A percentile compares a stretch with the other conserved stretches of the same genome.
Evolutionary conservation across 1,140 invertebrate genomes (phyloP).

Genomic region (Lysiphlebus fabarum): DNA sequence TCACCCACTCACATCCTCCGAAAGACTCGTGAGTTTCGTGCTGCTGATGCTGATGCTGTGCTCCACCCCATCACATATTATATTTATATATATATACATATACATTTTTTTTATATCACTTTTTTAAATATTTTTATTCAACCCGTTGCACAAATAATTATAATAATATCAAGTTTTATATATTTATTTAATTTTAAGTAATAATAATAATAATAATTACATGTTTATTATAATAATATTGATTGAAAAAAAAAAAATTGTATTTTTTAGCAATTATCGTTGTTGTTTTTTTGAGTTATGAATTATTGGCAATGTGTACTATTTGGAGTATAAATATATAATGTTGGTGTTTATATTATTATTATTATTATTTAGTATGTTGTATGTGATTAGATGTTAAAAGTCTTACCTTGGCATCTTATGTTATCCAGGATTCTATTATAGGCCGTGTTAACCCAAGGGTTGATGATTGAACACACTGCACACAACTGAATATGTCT

Average conservation of each 20-base stretch:
- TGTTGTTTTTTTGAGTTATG: too few species aligned
- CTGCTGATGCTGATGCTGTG: background rate
- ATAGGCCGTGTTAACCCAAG: background rate
- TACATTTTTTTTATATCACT: background rate
- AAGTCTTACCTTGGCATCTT: slow-evolving; percentile 43
- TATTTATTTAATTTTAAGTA: too few species aligned
- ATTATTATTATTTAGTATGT: slow-evolving; percentile 1
- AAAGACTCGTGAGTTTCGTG: background rate
- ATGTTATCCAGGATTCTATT: background rate
- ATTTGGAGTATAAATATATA: too few species aligned
- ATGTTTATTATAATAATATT: too few species aligned
- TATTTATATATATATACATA: too few species aligned
- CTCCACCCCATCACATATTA: slow-evolving; percentile 23
- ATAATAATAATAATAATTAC: too few species aligned
- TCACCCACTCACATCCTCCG: background rate
- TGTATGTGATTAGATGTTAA: too few species aligned
- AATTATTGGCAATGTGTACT: too few species aligned
- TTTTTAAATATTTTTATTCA: background rate
- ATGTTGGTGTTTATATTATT: background rate
- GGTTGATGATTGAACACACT: slow-evolving; percentile 11
- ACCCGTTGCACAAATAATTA: too few species aligned
- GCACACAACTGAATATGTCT: background rate
- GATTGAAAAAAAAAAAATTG: too few species aligned
- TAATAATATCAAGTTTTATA: too few species aligned
- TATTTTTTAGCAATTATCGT: too few species aligned